Evolutionary conservation across 2,888 invertebrate species (phyloP).

Genomic region (Yponomeuta evonymella): DNA sequence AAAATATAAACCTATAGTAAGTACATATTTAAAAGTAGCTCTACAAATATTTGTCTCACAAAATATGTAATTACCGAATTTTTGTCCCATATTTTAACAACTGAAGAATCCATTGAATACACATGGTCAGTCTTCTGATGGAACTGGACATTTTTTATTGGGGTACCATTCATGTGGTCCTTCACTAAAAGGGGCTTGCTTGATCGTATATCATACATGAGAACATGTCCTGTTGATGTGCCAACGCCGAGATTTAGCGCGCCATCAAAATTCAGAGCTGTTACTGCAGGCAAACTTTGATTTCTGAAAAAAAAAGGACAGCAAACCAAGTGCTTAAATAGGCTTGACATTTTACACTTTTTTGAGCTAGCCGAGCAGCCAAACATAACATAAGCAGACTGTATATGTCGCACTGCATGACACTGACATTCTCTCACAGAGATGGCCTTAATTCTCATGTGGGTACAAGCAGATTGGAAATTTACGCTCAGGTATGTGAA

Average conservation of each 20-base stretch:
- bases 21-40: background rate
- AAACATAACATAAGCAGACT: too few species aligned
- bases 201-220: conserved; percentile 96
- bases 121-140: conserved; percentile 87
- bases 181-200: conserved; percentile 91
- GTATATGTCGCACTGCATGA: too few species aligned
- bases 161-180: conserved; percentile 95
- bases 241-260: conserved; percentile 90
- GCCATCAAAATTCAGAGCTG: conserved; percentile 86
- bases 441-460: too few species aligned
- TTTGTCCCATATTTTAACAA: conserved; percentile 94
- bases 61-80: conserved; percentile 77
- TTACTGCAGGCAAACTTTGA: conserved; percentile 81
- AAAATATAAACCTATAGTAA: background rate
- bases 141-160: conserved; percentile 92
- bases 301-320: conserved; percentile 64
- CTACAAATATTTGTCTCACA: background rate
- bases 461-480: too few species aligned
- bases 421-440: too few species aligned
- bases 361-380: too few species aligned
- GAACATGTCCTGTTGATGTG: conserved; percentile 93
- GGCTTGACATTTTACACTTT: too few species aligned
- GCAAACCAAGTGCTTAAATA: too few species aligned
- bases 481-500: too few species aligned
- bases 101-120: conserved; percentile 91